Conservation (phyloP, 1,140 invertebrate genomes). For the Luehdorfia chinensis region DNA sequence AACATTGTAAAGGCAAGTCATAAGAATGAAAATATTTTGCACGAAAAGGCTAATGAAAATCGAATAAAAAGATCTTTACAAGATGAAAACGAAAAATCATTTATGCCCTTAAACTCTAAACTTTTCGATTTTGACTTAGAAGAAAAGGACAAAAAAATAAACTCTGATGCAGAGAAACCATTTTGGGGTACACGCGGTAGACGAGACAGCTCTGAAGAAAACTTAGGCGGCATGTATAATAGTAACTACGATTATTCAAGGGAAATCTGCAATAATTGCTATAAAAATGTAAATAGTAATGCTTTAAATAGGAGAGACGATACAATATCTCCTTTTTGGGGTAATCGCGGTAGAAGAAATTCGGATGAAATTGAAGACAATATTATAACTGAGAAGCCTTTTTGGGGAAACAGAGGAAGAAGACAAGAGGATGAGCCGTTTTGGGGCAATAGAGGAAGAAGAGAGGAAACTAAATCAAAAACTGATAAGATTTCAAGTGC, state of each 20-base stretch:
- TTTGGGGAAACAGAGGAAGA: constrained; percentile 34
- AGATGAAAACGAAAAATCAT: constrained; percentile 26
- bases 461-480: too few species aligned
- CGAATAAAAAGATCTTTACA: constrained; percentile 42
- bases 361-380: constrained; percentile 26
- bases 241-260: constrained; percentile 14
- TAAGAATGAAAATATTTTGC: constrained; percentile 29
- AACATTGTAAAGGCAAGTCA: constrained; percentile 31
- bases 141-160: constrained; percentile 20
- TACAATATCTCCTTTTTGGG: constrained; percentile 47
- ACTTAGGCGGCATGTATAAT: constrained; percentile 20
- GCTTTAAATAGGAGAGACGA: constrained; percentile 10
- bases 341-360: constrained; percentile 33
- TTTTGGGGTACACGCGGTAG: constrained; percentile 60
- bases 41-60: constrained; percentile 31
- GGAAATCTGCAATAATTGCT: constrained; percentile 28
- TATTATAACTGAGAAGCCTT: constrained; percentile 20
- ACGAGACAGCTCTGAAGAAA: constrained; percentile 42
- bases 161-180: constrained; percentile 36
- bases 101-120: constrained; percentile 6
- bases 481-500: too few species aligned
- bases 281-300: constrained; percentile 17
- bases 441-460: constrained; percentile 38
- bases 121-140: constrained; percentile 12
- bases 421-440: constrained; percentile 43